Base-by-base conservation (phyloP, 2,797 vertebrate genomes). In the Trachops cirrhosus region DNA sequence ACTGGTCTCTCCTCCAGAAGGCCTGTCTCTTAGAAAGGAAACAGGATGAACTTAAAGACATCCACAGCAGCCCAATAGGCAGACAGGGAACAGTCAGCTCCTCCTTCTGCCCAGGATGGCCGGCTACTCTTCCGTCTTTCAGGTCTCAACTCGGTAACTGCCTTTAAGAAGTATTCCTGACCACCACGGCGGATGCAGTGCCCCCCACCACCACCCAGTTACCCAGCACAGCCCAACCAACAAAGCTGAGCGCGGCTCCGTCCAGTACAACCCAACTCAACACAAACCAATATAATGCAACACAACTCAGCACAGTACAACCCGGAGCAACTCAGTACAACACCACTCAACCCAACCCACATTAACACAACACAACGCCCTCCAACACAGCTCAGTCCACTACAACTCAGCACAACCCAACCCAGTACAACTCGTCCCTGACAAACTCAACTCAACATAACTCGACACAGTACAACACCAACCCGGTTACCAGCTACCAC, bases 91-190 rank as follows among this genome's bases (percentile, higher is more conserved):
- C 18, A 29, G 0, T 3, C 15, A 24, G 48, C 4, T 22, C 52
- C 70, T 52, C 44, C 12, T 29, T 41, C 74, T 80, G n/a, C 71
- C 46, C 5, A 41, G 26, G 10, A 57, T 29, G 50, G 64, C 34
- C 16, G 18, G 22, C 12, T 85, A 7, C 24, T 86, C 32, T 67
- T 82, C 82, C 4, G 0, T 34, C 26, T 44, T 57, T 94, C n/a
- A 68, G 68, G 26, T 32, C 24, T 73, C 59, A 48, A 32, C 21
- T 88, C 52, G 67, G 14, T 15, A 21, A 14, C 16, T 19, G 82
- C 29, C 59, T 87, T 74, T 32, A 59, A 75, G 82, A 77, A 44
- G 67, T 32, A 80, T 80, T 78, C 41, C 77, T 21, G 37, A 57
- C 11, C 19, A 12, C 12, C 14, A 2, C 3, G 39, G 39, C 24